These are phyloP conservation scores for Sternotherus odoratus DNA, from an alignment of 2,797 vertebrate genomes.

Conservation along the genomic window DNA sequence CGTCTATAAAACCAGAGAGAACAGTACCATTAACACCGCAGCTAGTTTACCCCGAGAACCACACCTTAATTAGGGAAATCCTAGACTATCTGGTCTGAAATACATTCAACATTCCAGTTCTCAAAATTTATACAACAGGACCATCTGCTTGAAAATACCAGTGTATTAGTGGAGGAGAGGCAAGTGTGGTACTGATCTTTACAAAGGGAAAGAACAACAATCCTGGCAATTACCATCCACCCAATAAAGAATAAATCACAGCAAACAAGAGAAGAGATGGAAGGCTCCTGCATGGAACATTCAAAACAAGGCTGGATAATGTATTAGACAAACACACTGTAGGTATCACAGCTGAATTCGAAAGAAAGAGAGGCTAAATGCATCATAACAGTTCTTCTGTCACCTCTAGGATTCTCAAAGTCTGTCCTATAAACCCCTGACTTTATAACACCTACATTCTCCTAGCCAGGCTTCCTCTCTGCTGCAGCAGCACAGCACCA, in stretches of 20 bases:
- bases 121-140: accelerated
- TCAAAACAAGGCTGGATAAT: neutral
- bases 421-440: neutral
- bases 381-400: neutral
- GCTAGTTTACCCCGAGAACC: neutral
- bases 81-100: neutral
- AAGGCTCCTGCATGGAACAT: neutral
- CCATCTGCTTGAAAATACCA: accelerated
- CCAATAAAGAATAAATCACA: neutral
- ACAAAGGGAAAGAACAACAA: neutral
- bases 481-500: neutral
- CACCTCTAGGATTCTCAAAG: neutral
- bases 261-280: neutral
- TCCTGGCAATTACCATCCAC: neutral
- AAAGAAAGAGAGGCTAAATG: neutral
- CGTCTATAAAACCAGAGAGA: slow-evolving; percentile 82
- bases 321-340: neutral
- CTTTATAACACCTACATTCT: neutral
- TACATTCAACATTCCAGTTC: accelerated
- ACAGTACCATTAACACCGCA: neutral
- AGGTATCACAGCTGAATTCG: neutral
- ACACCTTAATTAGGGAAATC: accelerated
- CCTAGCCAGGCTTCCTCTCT: neutral
- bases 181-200: accelerated
- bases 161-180: neutral